Conservation (phyloP, 2,888 invertebrate genomes). For the Drosophila anceps region DNA sequence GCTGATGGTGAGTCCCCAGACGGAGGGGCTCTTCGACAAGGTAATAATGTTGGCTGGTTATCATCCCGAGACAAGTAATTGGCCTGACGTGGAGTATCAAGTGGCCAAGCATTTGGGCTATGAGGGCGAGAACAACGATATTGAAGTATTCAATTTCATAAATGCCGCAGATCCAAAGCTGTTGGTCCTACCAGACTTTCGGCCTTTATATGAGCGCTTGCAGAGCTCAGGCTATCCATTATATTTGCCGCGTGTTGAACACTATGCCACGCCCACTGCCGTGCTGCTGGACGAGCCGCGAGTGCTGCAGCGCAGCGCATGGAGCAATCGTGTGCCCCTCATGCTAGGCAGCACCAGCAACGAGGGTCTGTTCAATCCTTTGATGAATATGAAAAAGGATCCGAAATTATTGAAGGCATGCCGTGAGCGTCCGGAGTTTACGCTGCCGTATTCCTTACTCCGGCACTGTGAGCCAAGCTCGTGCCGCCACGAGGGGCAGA, state of each 20-base stretch:
- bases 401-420: slow-evolving; percentile 18
- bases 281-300: slow-evolving; percentile 73
- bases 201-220: slow-evolving; percentile 50
- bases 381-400: not conserved
- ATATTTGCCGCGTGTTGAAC: slow-evolving; percentile 77
- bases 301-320: slow-evolving; percentile 69
- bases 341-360: slow-evolving; percentile 79
- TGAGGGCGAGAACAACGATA: slow-evolving; percentile 76
- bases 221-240: slow-evolving; percentile 15
- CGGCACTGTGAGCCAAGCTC: slow-evolving; percentile 20
- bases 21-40: slow-evolving; percentile 83
- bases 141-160: slow-evolving; percentile 57
- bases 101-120: slow-evolving; percentile 80
- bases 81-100: slow-evolving; percentile 56
- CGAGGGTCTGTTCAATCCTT: slow-evolving; percentile 59
- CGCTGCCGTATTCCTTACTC: slow-evolving; percentile 11
- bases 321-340: slow-evolving; percentile 82
- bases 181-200: slow-evolving; percentile 47
- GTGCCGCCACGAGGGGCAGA: slow-evolving; percentile 54
- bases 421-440: slow-evolving; percentile 37
- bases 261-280: slow-evolving; percentile 65
- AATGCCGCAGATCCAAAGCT: slow-evolving; percentile 53
- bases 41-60: slow-evolving; percentile 79
- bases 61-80: slow-evolving; percentile 46
- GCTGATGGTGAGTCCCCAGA: slow-evolving; percentile 84